Conservation (phyloP, 2,888 invertebrate genomes). For the Polyploca ridens region DNA sequence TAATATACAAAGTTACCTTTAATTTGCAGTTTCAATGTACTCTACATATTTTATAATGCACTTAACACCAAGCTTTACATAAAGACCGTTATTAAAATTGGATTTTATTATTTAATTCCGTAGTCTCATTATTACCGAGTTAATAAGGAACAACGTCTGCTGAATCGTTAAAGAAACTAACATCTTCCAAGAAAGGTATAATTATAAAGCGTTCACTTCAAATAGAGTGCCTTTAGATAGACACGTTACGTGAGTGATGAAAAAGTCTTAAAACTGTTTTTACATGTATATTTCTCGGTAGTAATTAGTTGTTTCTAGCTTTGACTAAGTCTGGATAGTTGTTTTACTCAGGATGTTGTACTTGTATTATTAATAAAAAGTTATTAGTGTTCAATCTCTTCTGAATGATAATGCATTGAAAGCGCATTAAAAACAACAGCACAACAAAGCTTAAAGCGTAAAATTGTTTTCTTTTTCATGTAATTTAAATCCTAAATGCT, state of each 20-base stretch:
- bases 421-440: not conserved
- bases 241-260: conserved; percentile 2
- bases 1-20: too few species aligned
- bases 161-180: not conserved
- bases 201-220: conserved; percentile 37
- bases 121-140: not conserved
- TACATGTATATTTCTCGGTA: not conserved
- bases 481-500: too few species aligned
- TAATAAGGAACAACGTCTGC: not conserved
- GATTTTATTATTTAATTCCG: conserved; percentile 5
- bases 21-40: too few species aligned
- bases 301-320: not conserved
- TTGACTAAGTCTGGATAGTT: not conserved
- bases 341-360: not conserved
- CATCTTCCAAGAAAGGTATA: conserved; percentile 25
- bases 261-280: not conserved
- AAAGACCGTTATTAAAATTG: not conserved
- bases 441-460: too few species aligned
- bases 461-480: too few species aligned
- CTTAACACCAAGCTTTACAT: not conserved
- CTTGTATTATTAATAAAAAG: not conserved
- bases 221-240: conserved; percentile 22
- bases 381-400: not conserved
- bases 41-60: too few species aligned
- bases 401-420: not conserved